Base-by-base conservation (phyloP, 2,113 vertebrate genomes). In the Montifringilla adamsi region DNA sequence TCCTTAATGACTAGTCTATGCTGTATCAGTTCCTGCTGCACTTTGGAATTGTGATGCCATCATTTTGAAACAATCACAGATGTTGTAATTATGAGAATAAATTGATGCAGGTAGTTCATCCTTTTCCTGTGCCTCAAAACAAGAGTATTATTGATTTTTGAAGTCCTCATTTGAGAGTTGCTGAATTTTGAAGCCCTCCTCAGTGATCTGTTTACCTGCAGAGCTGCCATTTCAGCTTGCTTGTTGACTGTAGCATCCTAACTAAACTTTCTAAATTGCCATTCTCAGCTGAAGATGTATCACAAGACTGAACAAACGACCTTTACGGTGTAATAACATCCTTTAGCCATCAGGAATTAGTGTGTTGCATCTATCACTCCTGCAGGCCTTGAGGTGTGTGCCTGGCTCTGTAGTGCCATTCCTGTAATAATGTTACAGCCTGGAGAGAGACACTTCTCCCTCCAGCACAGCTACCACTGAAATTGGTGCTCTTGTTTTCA, bases 251-350 rank as follows among this genome's bases (percentile, higher is more conserved):
- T 24, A 89, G 17, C 46, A 47, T 76, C 83, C 79, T 59, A 70
- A 83, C 77, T 77, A 43, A 96, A 84, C 76, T 92, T 90, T 90
- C 88, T 90, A 67, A 95, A 94, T 95, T 91, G 52, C 91, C 63
- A 5, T 87, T 97, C 63, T 90, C 59, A 49, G 30, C 73, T 86
- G 89, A 94, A 93, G 91, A 52, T 31, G 35, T 75, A 75, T 46
- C 88, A 77, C 44, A 60, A 60, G 55, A 86, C n/a, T 79, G 63
- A 96, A 90, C 89, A 94, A 97, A 96, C 24, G 43, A 96, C 87
- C 56, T 97, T 97, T 96, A 53, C 5, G 11, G 79, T 75, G 76
- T 72, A 94, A 85, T 84, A 84, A 90, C 63, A 91, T 95, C 79
- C 69, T 63, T 84, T 91, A 81, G 53, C 59, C 81, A 43, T 84